Evolutionary conservation across 2,797 vertebrate species (phyloP), one percentile per base, ranked within the genome.

Genomic region (Lepilemur septentrionalis): DNA sequence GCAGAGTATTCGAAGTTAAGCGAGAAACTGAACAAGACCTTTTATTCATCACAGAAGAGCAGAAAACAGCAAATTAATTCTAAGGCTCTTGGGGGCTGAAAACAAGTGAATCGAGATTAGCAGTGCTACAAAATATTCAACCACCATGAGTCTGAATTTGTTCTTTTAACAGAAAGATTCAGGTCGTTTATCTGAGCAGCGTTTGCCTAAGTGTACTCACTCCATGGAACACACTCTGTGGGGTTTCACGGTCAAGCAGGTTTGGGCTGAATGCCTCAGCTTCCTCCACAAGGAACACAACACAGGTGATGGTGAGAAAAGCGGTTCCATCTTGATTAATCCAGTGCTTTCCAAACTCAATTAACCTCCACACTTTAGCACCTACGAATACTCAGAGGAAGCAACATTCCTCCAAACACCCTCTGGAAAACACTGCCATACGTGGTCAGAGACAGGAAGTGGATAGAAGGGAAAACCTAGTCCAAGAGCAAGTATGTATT

Each of bases 61-160:
- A 88, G 78, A 93, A 93, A 90, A 50, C 30, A 69, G 20, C 13
- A 92, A 89, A 89, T 93, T 90, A 67, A 90, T 70, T 81, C 30
- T 59, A 82, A 70, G 30, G 8, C 67, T 85, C 50, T 69, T 46
- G 18, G 55, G 17, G 35, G 46, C 43, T 78, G 32, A 80, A 93
- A 57, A 59, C 4, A 92, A 79, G 17, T 41, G 17, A 81, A 38
- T 41, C 48, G 30, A 63, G 61, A 17, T 18, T 78, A 41, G 22
- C 17, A 72, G 22, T 63, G 59, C 20, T 84, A 87, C 69, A 82
- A 87, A 89, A 82, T 46, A 82, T 35, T 79, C 76, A 88, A 55
- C 10, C 48, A n/a, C 2, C 15, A 17, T 28, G 25, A 76, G 11
- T 57, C 22, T 76, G 17, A 80, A 84, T 52, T 72, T 91, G 22